Conservation (phyloP, 2,888 invertebrate species). For the Eupeodes latifasciatus region DNA sequence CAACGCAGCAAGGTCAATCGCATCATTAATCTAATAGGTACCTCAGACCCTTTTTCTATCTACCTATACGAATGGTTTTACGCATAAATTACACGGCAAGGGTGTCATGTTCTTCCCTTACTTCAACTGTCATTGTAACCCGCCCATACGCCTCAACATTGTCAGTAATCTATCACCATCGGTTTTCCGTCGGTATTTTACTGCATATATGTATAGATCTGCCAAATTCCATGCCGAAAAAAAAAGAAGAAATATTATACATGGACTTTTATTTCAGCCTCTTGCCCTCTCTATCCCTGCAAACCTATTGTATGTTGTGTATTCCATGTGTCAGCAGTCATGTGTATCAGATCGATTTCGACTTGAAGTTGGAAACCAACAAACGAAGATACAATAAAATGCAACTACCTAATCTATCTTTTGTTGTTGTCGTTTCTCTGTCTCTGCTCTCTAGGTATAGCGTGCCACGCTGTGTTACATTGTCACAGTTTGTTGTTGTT, state of each 20-base stretch:
- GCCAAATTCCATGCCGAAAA: not conserved
- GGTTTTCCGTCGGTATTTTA: slow-evolving; percentile 51
- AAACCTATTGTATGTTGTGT: too few relatives aligned
- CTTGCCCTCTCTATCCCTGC: not conserved
- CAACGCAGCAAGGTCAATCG: not conserved
- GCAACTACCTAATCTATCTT: slow-evolving; percentile 52
- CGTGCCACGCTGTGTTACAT: slow-evolving; percentile 23
- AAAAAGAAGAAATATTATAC: too few relatives aligned
- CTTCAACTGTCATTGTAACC: not conserved
- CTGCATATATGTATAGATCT: not conserved
- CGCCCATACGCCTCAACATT: not conserved
- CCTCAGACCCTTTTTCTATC: not conserved
- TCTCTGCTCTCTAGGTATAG: not conserved
- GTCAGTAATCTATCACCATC: slow-evolving; percentile 9
- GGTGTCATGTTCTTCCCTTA: not conserved
- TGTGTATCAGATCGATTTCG: slow-evolving; percentile 52
- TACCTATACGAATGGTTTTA: not conserved
- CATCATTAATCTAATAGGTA: not conserved
- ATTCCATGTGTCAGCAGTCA: slow-evolving; percentile 31
- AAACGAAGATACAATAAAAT: slow-evolving; percentile 36
- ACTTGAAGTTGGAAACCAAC: slow-evolving; percentile 37
- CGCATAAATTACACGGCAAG: not conserved
- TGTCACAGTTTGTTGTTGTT: slow-evolving; percentile 46
- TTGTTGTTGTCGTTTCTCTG: slow-evolving; percentile 12
- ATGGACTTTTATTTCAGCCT: slow-evolving; percentile 12